Evolutionary conservation across 64 coral and sea anemone species (phyloP).

Genomic region (Stylophora pistillata): DNA sequence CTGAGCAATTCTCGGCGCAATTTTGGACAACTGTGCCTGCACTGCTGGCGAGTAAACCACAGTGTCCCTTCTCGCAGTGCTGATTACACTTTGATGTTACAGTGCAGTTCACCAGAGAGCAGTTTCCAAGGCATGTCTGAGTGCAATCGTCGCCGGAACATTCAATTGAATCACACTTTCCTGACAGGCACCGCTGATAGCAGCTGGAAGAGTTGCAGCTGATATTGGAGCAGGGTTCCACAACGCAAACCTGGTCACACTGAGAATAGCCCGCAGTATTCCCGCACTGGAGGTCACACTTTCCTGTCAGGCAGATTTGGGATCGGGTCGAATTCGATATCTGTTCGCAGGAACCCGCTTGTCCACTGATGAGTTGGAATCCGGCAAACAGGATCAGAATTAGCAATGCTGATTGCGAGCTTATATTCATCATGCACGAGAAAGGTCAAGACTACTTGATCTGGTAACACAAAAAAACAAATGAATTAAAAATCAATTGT

Average conservation of each 20-base stretch:
- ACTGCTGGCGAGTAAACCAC: neutral
- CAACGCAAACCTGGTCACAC: constrained; percentile 28
- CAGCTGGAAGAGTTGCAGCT: constrained; percentile 29
- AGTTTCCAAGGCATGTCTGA: constrained; percentile 15
- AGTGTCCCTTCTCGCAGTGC: constrained; percentile 34
- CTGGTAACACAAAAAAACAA: too few species aligned
- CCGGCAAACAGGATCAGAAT: neutral
- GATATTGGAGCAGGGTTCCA: neutral
- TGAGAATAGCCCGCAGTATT: neutral
- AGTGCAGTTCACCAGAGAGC: constrained; percentile 20
- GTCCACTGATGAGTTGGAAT: neutral
- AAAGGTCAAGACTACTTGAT: too few species aligned
- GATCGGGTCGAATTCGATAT: neutral
- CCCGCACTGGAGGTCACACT: neutral
- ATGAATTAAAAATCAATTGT: too few species aligned
- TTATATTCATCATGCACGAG: too few species aligned
- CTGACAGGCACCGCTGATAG: constrained; percentile 18
- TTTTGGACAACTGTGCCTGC: neutral
- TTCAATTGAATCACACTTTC: neutral
- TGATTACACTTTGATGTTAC: constrained; percentile 26
- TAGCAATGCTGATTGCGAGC: neutral
- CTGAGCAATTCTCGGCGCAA: constrained; percentile 27
- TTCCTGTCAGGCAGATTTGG: constrained; percentile 32
- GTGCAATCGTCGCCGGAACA: constrained; percentile 22
- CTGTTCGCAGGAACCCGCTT: neutral